Base-by-base conservation (phyloP, 2,797 vertebrate species). In the Myiotriccus ornatus region DNA sequence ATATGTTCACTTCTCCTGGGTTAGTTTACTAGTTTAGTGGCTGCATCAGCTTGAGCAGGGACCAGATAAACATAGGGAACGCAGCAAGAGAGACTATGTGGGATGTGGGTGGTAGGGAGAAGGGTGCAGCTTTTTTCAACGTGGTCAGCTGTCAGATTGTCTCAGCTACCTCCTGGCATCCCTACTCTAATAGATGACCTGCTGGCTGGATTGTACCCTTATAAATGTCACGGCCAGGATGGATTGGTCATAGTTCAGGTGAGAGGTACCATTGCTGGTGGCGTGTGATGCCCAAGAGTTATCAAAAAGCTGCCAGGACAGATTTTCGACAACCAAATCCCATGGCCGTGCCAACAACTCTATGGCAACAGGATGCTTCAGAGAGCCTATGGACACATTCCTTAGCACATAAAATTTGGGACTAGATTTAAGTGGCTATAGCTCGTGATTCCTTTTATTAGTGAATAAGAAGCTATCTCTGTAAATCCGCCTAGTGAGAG, bases 321-420 rank as follows among this genome's bases (percentile, higher is more conserved):
- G 18, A 55, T 65, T 85, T 85, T 28, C 30, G 41, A 3, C 10
- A 28, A 2, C 18, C 8, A 24, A 37, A 32, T 65, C 43, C n/a
- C 12, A 3, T 44, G 56, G 14, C 34, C 3, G 3, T 28, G 68
- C 35, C 30, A 34, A 5, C 0, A 0, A 32, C 24, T 39, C 4
- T 55, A 1, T 28, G 23, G 67, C 37, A 86, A 41, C 43, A 67
- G 47, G 28, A 47, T 76, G 35, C 43, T 65, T 14, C 41, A 49
- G 43, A n/a, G 14, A 34, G 20, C 14, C 30, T n/a, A 32, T 35
- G 28, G 35, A 13, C 23, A 21, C 4, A 2, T 44, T 86, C 7
- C 56, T 73, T 39, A 30, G 52, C 35, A 34, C 10, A 41, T n/a
- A 70, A 74, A 67, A 67, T 74, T 44, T 75, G n/a, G 10, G 4